Percentiles rank a stretch among this genome's conserved stretches.
Conservation (phyloP, 2,797 vertebrate species). For the Sebastes oblongus region DNA sequence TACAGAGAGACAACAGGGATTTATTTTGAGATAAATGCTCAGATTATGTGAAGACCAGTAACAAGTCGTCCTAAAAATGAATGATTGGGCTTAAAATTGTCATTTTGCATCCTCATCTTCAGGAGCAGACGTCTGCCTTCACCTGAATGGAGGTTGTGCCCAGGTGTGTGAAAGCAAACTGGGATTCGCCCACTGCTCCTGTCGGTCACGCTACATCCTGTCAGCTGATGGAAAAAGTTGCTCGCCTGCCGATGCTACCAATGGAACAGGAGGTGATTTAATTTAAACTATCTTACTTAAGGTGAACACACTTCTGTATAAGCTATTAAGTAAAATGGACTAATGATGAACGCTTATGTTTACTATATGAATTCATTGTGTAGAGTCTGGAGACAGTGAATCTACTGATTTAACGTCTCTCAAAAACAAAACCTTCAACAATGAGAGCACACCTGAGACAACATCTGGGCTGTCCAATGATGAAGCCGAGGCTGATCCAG, state of each 20-base stretch:
- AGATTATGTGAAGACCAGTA: background rate
- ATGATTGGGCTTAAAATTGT: background rate
- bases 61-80: background rate
- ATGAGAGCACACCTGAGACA: conserved; percentile 43
- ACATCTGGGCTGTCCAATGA: background rate
- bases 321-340: background rate
- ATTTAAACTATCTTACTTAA: background rate
- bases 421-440: conserved; percentile 56
- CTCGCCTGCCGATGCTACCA: conserved; percentile 28
- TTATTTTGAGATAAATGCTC: background rate
- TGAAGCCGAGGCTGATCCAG: conserved; percentile 3
- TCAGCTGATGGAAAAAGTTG: conserved; percentile 79
- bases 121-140: conserved; percentile 85
- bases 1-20: conserved; percentile 56
- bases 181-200: conserved; percentile 80
- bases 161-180: conserved; percentile 87
- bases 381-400: conserved; percentile 58
- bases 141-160: conserved; percentile 87
- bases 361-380: background rate
- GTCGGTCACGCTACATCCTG: conserved; percentile 74
- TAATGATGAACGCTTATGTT: background rate
- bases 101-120: background rate
- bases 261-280: conserved; percentile 74
- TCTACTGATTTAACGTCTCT: conserved; percentile 26
- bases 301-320: background rate